phyloP scores from a whole-genome alignment of 2,797 vertebrate genomes.

The Craterocephalus amniculus region DNA sequence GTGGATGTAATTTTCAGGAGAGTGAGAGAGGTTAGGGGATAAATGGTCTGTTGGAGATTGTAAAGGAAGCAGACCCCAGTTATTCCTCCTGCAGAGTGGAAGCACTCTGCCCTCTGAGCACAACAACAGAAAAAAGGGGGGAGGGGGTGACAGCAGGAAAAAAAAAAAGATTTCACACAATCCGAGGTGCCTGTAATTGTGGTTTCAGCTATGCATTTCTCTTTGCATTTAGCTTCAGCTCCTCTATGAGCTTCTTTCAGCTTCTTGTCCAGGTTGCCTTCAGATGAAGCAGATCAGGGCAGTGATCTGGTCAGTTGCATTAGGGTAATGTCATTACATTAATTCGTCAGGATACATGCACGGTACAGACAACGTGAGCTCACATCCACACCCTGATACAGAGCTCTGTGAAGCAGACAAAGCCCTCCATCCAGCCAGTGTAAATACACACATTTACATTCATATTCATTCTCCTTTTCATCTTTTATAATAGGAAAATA shows the following conservation, averaged over 20 bases:
- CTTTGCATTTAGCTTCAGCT: constrained; percentile 59
- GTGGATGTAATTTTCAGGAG: constrained; percentile 43
- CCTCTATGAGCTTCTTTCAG: constrained; percentile 40
- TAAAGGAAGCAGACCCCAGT: constrained; percentile 33
- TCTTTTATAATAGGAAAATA: background rate
- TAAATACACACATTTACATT: background rate
- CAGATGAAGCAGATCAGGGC: background rate
- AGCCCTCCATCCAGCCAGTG: background rate
- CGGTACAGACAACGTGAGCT: background rate
- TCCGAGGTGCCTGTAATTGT: constrained; percentile 24
- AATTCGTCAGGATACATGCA: background rate
- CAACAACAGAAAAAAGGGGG: background rate
- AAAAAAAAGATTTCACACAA: constrained; percentile 1
- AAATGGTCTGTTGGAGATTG: constrained; percentile 40
- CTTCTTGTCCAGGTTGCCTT: constrained; percentile 35
- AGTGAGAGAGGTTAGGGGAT: constrained; percentile 25
- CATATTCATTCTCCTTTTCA: background rate
- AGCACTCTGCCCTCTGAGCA: constrained; percentile 39
- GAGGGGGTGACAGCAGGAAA: background rate
- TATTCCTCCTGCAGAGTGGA: constrained; percentile 49
- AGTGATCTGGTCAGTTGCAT: constrained; percentile 20
- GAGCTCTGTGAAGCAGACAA: background rate
- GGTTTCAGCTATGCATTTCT: constrained; percentile 44
- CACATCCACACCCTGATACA: background rate
- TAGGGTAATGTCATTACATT: constrained; percentile 39